These are phyloP conservation scores for Hyaena hyaena DNA, from an alignment of 2,113 vertebrate genomes.

Conservation along the genomic window DNA sequence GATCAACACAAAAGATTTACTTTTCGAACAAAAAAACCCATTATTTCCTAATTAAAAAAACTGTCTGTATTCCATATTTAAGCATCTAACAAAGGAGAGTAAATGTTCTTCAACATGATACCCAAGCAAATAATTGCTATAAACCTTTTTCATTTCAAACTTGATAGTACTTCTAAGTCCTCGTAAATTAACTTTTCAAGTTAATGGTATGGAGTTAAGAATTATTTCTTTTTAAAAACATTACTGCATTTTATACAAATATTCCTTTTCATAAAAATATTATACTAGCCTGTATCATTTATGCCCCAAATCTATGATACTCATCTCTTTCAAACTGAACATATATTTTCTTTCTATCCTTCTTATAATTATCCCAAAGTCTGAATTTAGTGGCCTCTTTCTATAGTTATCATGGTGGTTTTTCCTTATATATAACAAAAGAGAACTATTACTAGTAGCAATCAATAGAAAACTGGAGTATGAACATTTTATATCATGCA, in stretches of 20 bases:
- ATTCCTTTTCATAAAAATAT: neutral
- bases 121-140: neutral
- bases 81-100: slow-evolving; percentile 5
- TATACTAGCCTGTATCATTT: neutral
- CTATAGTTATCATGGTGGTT: neutral
- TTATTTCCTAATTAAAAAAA: neutral
- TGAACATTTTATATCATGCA: neutral
- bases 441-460: neutral
- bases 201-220: neutral
- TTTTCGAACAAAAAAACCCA: slow-evolving; percentile 20
- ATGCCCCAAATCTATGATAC: neutral
- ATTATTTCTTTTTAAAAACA: slow-evolving; percentile 8
- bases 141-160: neutral
- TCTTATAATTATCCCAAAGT: neutral
- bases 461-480: neutral
- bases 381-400: neutral
- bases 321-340: slow-evolving; percentile 30
- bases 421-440: slow-evolving; percentile 30
- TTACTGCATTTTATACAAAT: neutral
- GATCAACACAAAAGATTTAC: slow-evolving; percentile 39
- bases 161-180: neutral
- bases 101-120: neutral
- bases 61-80: neutral
- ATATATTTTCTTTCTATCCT: neutral
- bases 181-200: neutral